Evolutionary conservation across 2,888 invertebrate species (phyloP).

Genomic region (Drosophila pegasa): DNA sequence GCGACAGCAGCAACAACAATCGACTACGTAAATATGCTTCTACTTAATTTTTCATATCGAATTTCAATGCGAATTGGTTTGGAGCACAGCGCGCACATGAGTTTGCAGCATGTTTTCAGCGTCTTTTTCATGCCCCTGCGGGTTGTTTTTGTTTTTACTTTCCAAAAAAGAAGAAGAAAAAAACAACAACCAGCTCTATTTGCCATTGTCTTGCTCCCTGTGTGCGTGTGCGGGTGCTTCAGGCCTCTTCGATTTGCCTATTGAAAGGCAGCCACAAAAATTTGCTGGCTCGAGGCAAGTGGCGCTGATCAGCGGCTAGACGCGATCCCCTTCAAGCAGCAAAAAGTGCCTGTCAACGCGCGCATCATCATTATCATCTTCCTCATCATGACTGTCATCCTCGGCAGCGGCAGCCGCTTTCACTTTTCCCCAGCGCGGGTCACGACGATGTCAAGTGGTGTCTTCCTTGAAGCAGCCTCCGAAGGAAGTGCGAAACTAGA

Average conservation of each 20-base stretch:
- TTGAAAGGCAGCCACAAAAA: slow-evolving; percentile 46
- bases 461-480: slow-evolving; percentile 65
- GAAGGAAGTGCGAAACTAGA: slow-evolving; percentile 71
- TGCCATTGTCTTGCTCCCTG: slow-evolving; percentile 3
- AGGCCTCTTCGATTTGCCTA: slow-evolving; percentile 54
- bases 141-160: slow-evolving; percentile 37
- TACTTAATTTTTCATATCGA: slow-evolving; percentile 74
- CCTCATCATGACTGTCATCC: not conserved
- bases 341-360: slow-evolving; percentile 60
- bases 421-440: slow-evolving; percentile 62
- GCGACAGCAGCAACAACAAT: slow-evolving; percentile 27
- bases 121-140: slow-evolving; percentile 32
- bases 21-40: slow-evolving; percentile 44
- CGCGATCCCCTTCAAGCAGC: slow-evolving; percentile 28
- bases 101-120: slow-evolving; percentile 28
- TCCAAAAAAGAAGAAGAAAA: slow-evolving; percentile 18
- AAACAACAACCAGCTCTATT: slow-evolving; percentile 7
- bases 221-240: slow-evolving; percentile 55
- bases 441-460: slow-evolving; percentile 72
- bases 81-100: slow-evolving; percentile 18
- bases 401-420: slow-evolving; percentile 52
- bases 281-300: slow-evolving; percentile 38
- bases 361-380: slow-evolving; percentile 41
- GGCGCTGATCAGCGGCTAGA: slow-evolving; percentile 38
- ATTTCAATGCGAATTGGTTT: slow-evolving; percentile 76